Conservation (phyloP, 2,888 invertebrate species). For the Melolontha melolontha region DNA sequence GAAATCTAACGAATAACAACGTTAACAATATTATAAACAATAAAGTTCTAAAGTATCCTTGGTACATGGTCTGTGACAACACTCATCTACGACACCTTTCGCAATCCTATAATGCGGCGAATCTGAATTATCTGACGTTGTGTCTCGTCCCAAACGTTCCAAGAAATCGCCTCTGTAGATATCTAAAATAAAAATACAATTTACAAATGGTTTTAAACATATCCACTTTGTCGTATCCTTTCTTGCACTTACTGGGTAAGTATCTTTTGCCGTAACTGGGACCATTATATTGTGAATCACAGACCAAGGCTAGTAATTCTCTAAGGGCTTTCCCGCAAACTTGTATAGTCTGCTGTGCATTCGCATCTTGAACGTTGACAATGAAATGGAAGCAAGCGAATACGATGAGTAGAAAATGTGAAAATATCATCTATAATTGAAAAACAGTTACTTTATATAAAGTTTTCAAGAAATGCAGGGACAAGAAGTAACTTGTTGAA, state of each 20-base stretch:
- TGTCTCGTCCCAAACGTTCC: not conserved
- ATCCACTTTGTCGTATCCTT: no score
- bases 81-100: constrained; percentile 11
- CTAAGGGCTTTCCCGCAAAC: constrained; percentile 14
- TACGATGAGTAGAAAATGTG: constrained; percentile 11
- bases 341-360: not conserved
- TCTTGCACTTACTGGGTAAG: constrained; percentile 7
- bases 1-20: not conserved
- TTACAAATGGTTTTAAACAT: no score
- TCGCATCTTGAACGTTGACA: not conserved
- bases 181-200: no score
- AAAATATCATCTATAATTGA: constrained; percentile 9
- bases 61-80: constrained; percentile 1
- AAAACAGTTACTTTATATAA: no score
- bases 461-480: no score
- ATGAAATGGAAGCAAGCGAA: not conserved
- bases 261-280: constrained; percentile 11
- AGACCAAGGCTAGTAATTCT: constrained; percentile 15
- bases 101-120: constrained; percentile 12
- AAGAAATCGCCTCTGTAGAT: not conserved
- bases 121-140: constrained; percentile 1
- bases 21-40: not conserved
- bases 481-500: no score
- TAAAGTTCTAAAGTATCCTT: not conserved
- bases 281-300: constrained; percentile 16